Evolutionary conservation across 2,113 vertebrate genomes (phyloP).

Genomic region (Colistium nudipinnis): DNA sequence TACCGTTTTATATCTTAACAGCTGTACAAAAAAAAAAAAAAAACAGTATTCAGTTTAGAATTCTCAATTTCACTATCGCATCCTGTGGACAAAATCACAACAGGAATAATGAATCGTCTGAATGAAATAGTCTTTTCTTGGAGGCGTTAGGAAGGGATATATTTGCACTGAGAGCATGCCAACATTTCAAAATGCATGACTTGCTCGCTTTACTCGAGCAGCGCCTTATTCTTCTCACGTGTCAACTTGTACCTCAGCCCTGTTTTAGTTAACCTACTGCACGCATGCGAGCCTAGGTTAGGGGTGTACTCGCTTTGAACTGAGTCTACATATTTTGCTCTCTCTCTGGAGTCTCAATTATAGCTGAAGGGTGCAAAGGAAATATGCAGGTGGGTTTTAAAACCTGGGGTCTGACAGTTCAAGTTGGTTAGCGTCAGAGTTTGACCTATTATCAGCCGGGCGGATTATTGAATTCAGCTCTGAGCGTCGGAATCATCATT

Average conservation of each 20-base stretch:
- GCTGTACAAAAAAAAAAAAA: not conserved
- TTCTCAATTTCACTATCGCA: not conserved
- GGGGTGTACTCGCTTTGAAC: no score
- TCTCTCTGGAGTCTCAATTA: no score
- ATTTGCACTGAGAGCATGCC: not conserved
- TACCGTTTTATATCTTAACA: not conserved
- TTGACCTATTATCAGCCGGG: not conserved
- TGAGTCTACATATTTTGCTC: no score
- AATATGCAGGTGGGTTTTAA: no score
- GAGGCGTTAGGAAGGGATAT: not conserved
- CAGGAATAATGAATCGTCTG: slow-evolving; percentile 4
- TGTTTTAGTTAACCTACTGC: not conserved
- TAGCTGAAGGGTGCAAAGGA: no score
- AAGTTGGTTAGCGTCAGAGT: not conserved
- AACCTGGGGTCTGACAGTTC: not conserved
- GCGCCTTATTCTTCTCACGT: not conserved
- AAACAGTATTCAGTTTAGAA: not conserved
- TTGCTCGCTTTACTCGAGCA: not conserved
- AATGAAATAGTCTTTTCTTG: no score
- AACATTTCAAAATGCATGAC: not conserved
- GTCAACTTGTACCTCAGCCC: not conserved
- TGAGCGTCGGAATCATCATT: not conserved
- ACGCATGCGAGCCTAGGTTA: not conserved
- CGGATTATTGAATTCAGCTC: no score
- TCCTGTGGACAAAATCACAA: not conserved